Evolutionary conservation across 2,113 vertebrate species (phyloP).

Genomic region (Pantherophis guttatus): DNA sequence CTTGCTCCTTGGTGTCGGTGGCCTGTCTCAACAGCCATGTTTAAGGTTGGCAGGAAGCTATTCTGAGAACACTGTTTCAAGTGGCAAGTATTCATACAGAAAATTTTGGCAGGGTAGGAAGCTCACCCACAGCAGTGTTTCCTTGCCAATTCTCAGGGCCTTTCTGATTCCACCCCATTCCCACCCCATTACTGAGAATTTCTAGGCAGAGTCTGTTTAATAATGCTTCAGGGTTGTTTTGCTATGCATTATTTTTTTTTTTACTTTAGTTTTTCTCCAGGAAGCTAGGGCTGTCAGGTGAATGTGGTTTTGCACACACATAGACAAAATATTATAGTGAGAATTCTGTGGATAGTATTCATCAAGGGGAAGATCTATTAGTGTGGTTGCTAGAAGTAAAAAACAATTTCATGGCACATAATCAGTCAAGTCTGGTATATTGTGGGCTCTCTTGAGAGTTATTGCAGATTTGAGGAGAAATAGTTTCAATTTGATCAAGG

Average conservation of each 20-base stretch:
- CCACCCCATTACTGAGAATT: background rate
- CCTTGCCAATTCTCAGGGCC: background rate
- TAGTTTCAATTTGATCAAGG: background rate
- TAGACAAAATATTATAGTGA: background rate
- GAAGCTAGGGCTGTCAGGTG: background rate
- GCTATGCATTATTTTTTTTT: background rate
- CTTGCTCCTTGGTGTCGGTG: background rate
- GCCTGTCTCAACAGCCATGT: background rate
- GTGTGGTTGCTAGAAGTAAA: background rate
- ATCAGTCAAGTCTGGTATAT: background rate
- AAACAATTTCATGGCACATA: background rate
- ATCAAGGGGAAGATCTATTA: background rate
- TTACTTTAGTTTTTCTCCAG: background rate
- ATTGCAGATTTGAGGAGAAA: background rate
- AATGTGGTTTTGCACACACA: too few species aligned
- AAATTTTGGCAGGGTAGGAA: background rate
- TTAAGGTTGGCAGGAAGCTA: background rate
- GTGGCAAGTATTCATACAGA: background rate
- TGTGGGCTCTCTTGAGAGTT: background rate
- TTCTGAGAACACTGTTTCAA: background rate
- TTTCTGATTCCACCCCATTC: background rate
- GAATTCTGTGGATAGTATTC: background rate
- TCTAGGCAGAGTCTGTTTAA: background rate
- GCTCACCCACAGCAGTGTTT: background rate
- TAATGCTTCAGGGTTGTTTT: background rate